Percentiles rank a stretch among this genome's conserved stretches.
phyloP scores from a whole-genome alignment of 2,797 vertebrate genomes.

The Erithacus rubecula region DNA sequence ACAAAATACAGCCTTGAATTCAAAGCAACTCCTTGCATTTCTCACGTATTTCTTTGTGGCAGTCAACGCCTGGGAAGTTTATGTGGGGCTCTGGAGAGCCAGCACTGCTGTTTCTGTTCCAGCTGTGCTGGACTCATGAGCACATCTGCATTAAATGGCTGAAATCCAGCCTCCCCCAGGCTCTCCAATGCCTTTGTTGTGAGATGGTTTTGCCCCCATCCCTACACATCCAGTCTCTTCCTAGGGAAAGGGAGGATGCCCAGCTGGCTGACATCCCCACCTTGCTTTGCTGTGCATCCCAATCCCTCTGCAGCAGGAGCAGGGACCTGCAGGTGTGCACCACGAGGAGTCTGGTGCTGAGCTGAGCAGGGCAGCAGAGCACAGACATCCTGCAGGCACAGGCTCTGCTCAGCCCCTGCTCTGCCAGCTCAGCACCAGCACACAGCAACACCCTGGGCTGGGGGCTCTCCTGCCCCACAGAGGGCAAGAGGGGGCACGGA shows the following conservation, averaged over 20 bases:
- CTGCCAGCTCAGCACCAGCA: not conserved
- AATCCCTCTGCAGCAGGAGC: not conserved
- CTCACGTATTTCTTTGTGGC: not conserved
- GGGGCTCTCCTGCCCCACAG: not conserved
- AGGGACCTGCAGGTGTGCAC: not conserved
- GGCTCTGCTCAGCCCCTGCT: not conserved
- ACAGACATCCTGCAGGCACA: not conserved
- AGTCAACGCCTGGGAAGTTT: not conserved
- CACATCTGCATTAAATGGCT: not conserved
- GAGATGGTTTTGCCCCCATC: not conserved
- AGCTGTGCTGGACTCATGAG: not conserved
- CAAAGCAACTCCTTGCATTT: not conserved
- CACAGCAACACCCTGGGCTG: fast-evolving
- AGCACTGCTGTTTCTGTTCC: not conserved
- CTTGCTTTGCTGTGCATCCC: not conserved
- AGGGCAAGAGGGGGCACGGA: not conserved
- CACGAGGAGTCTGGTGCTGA: fast-evolving
- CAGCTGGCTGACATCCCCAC: not conserved
- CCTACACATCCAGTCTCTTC: not conserved
- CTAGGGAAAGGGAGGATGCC: not conserved
- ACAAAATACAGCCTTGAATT: constrained; percentile 17
- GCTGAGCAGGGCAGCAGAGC: fast-evolving
- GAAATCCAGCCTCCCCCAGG: not conserved
- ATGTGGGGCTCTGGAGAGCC: not conserved
- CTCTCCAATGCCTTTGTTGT: not conserved